A percentile compares a stretch with the other conserved stretches of the same genome.
Conservation (phyloP, 2,113 vertebrate species). For the Barnardius zonarius region DNA sequence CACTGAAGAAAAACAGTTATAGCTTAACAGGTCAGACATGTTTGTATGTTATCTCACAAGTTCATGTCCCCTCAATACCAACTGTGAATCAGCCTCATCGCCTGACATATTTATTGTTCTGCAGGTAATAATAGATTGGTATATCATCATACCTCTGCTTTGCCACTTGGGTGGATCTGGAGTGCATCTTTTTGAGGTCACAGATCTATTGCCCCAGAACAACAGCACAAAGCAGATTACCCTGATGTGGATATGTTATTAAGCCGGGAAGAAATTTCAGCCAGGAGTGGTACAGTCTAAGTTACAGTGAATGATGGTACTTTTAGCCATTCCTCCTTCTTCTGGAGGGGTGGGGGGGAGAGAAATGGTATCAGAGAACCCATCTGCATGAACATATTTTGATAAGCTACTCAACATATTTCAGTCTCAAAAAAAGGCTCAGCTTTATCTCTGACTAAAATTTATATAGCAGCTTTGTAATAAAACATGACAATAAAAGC, state of each 20-base stretch:
- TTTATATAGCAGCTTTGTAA: background rate
- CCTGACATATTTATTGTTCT: background rate
- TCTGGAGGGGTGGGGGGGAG: fast-evolving
- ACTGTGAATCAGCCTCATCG: background rate
- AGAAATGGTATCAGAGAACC: background rate
- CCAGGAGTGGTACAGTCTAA: background rate
- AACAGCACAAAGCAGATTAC: background rate
- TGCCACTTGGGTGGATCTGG: background rate
- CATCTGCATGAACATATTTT: background rate
- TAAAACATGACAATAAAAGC: background rate
- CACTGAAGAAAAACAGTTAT: background rate
- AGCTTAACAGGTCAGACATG: background rate
- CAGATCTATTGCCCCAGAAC: background rate
- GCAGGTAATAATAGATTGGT: background rate
- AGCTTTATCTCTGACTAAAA: background rate
- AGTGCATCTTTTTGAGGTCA: background rate
- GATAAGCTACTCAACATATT: background rate
- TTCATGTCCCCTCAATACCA: background rate
- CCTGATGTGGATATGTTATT: background rate
- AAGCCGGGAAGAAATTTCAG: background rate
- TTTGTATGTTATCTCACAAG: background rate
- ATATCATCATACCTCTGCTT: background rate
- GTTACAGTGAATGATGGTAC: background rate
- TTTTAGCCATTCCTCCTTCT: background rate
- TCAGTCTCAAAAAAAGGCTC: background rate